Base-by-base conservation (phyloP, 2,888 invertebrate species). In the Gibbula magus region DNA sequence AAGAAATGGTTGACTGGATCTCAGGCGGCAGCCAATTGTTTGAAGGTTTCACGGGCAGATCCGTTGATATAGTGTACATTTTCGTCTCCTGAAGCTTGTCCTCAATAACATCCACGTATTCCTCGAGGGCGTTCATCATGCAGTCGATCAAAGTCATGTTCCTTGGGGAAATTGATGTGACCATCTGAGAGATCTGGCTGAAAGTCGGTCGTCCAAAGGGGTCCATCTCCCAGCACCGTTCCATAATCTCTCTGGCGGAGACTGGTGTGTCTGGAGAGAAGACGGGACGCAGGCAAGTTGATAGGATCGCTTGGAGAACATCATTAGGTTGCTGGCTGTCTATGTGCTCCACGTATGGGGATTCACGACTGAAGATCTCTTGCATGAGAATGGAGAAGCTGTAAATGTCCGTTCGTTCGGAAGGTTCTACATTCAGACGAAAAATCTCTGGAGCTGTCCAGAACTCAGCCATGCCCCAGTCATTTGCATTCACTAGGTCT, bases 51-150 rank as follows among this genome's bases (percentile, higher is more conserved):
- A 22, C 61, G 18, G 29, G 22, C 22, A 16, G 5, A 3, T 20
- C 35, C 10, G 54, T 73, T 39, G 73, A 39, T 7, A 77, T 81
- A 53, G 89, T 76, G 51, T 85, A 86, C 2, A 74, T 52, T 10
- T 85, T 85, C 52, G 85, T 53, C 35, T 83, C 87, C 10, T 83
- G 61, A 10, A 86, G 85, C 54, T 85, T 87, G 10, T 88, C 88
- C 79, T 89, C 89, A 75, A 89, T 80, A n/a, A 83, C 80, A 0
- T 54, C 61, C 25, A 86, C 86, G 76, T 90, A 90, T 56, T 79
- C 80, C 73, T 88, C 88, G 77, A 89, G 78, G 16, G 85, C 79
- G 13, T 86, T 84, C 86, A 89, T 84, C 88, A 90, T 87, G 45
- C 83, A 82, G 75, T 90, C 89, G 70, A 90, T 81, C 29, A 90